Conservation (phyloP, 2,113 vertebrate species). For the Labeo rohita region DNA sequence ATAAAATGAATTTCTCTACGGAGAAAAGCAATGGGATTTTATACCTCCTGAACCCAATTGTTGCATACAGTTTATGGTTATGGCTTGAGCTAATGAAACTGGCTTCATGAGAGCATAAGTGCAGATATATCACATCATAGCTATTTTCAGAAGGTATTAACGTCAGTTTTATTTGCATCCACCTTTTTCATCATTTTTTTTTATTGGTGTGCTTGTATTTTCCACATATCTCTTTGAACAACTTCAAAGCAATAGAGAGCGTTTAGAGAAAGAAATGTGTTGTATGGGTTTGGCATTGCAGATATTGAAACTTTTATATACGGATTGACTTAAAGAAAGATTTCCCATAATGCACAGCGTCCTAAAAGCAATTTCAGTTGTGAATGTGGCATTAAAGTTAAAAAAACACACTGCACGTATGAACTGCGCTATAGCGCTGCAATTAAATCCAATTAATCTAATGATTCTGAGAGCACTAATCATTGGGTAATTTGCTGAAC, state of each 20-base stretch:
- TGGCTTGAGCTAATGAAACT: constrained; percentile 1
- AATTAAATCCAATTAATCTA: not conserved
- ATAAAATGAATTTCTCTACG: not conserved
- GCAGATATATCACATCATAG: not conserved
- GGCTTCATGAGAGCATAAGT: not conserved
- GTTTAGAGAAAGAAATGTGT: not conserved
- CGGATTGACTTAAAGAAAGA: not conserved
- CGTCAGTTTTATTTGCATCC: not conserved
- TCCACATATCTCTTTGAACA: not conserved
- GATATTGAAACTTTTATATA: not conserved
- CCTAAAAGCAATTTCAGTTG: not conserved
- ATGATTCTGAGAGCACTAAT: constrained; percentile 30
- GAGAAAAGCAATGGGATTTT: constrained; percentile 2
- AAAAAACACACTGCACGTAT: not conserved
- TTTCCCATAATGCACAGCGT: not conserved
- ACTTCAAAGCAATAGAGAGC: not conserved
- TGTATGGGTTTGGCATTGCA: not conserved
- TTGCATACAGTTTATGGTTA: not conserved
- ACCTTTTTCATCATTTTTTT: not conserved
- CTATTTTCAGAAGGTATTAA: not conserved
- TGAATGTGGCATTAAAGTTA: not conserved
- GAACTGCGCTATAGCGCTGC: not conserved
- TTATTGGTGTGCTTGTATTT: not conserved
- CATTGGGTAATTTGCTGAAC: constrained; percentile 11
- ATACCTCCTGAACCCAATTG: not conserved